Evolutionary conservation across 2,888 invertebrate species (phyloP), one percentile per base, ranked within the genome.

Genomic region (Stenodera caucasica): DNA sequence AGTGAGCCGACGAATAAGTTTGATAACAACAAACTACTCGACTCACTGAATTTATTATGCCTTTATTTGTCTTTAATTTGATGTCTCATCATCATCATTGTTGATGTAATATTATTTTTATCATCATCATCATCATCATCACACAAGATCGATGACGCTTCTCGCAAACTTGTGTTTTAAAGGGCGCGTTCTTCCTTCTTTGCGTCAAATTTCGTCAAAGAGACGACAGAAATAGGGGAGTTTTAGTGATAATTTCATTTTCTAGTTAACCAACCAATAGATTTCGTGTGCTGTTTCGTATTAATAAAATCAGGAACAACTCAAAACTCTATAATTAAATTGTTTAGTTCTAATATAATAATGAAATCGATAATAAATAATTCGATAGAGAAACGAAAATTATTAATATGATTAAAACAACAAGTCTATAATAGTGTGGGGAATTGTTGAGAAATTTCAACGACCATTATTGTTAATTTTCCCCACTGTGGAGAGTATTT

Each of bases 241-340:
- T 11, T 45, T 21, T 21, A 45, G 45, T 45, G 45, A 45, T 45
- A 45, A 45, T 45, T 45, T 45, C 18, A 21, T 45, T 45, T 45
- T 12, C 11, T 45, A 12, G 45, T 21, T n/a, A n/a, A n/a, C n/a
- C n/a, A n/a, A n/a, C n/a, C n/a, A n/a, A n/a, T n/a, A n/a, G n/a
- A n/a, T n/a, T n/a, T n/a, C n/a, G n/a, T n/a, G n/a, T n/a, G n/a
- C n/a, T n/a, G n/a, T n/a, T n/a, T n/a, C n/a, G n/a, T n/a, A n/a
- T n/a, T n/a, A n/a, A n/a, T n/a, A n/a, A n/a, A n/a, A n/a, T n/a
- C n/a, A n/a, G n/a, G n/a, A n/a, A n/a, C n/a, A 15, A 18, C 9
- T 40, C 40, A 18, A 40, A 2, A 18, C 8, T 40, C 7, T 15
- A 7, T 40, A 40, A 40, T 40, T 40, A 21, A 12, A 5, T 45